Conservation (phyloP, 2,888 invertebrate genomes). For the Thera britannica region DNA sequence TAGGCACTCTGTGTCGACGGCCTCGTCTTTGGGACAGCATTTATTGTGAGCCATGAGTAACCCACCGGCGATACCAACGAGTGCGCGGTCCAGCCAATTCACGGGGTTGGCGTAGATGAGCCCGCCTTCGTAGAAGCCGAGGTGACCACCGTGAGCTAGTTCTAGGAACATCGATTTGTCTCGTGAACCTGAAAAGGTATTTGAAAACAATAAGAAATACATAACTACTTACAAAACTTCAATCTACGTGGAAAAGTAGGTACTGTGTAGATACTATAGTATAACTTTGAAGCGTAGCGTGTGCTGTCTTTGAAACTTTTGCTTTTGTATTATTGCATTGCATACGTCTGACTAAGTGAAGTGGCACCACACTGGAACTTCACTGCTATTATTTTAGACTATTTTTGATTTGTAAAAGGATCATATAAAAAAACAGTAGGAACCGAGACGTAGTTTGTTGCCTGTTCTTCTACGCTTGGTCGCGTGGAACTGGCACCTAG, state of each 20-base stretch:
- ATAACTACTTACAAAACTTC: not conserved
- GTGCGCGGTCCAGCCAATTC: slow-evolving; percentile 95
- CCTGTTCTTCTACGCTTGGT: too few species aligned
- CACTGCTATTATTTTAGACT: too few species aligned
- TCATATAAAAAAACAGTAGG: too few species aligned
- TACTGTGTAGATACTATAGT: too few species aligned
- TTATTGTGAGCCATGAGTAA: slow-evolving; percentile 86
- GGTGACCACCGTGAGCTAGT: slow-evolving; percentile 96
- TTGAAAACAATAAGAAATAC: not conserved
- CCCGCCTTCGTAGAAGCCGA: slow-evolving; percentile 97
- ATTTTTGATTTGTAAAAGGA: too few species aligned
- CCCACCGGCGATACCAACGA: slow-evolving; percentile 92
- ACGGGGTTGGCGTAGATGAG: slow-evolving; percentile 94
- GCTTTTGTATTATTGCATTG: too few species aligned
- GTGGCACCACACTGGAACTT: too few species aligned
- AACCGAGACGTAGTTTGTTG: too few species aligned
- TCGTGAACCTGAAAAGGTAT: slow-evolving; percentile 83
- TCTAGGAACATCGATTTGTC: slow-evolving; percentile 90
- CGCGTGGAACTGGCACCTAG: too few species aligned
- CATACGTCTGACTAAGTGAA: too few species aligned
- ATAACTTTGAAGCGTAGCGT: too few species aligned
- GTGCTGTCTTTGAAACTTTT: too few species aligned
- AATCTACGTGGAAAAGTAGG: not conserved
- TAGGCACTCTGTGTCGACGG: slow-evolving; percentile 37
- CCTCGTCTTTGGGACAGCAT: slow-evolving; percentile 59